Base-by-base conservation (phyloP, 2,888 invertebrate genomes). In the Achlya flavicornis region DNA sequence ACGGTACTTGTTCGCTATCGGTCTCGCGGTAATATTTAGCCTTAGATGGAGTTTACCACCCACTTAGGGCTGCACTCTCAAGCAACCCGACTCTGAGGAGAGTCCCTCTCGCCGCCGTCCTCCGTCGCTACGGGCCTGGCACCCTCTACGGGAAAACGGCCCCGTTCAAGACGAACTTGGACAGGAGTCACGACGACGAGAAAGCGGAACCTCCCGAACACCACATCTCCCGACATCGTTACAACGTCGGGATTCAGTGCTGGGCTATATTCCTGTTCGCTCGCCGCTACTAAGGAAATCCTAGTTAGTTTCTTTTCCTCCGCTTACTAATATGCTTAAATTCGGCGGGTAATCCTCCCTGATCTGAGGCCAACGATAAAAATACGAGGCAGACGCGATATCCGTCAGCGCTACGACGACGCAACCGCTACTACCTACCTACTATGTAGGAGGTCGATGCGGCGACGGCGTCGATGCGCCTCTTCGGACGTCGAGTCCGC, bases 311-410 rank as follows among this genome's bases (percentile, higher is more conserved):
- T 96, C 94, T 95, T 95, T 95, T 95, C 95, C 95, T 95, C 95
- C 95, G 94, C 95, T 95, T 94, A 95, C 85, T 95, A 89, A 95
- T 95, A 95, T 95, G 95, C 95, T 95, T 95, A 95, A 95, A 88
- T 95, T 88, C 85, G 79, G 90, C 88, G 91, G 89, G 90, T 91
- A 77, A n/a, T n/a, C n/a, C n/a, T n/a, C n/a, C n/a, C n/a, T n/a
- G n/a, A n/a, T n/a, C n/a, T n/a, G n/a, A n/a, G n/a, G n/a, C n/a
- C n/a, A n/a, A n/a, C n/a, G n/a, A n/a, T n/a, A n/a, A n/a, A n/a
- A n/a, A n/a, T n/a, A 78, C n/a, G n/a, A n/a, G n/a, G n/a, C n/a
- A n/a, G n/a, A n/a, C 5, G 33, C 4, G 33, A 76, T 75, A 78
- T 46, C 46, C 46, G 75, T 72, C 68, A 68, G 70, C 71, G 68